Percentiles rank a stretch among this genome's conserved stretches.
Evolutionary conservation across 2,888 invertebrate genomes (phyloP).

Genomic region (Ectemnius continuus): DNA sequence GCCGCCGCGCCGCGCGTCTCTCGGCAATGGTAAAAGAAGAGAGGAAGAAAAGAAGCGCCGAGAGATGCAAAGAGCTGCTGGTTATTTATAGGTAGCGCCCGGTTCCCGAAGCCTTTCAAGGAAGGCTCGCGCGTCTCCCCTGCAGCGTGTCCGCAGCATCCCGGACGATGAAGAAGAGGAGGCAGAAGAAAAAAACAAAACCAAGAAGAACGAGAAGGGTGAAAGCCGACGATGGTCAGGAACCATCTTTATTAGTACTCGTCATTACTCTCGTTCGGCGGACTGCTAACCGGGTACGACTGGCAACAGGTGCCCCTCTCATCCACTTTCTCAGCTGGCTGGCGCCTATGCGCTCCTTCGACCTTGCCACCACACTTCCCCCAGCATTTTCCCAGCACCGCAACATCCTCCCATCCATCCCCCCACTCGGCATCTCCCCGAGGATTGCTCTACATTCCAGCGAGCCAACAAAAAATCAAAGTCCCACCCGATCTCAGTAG

Average conservation of each 20-base stretch:
- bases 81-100: slow-evolving; percentile 61
- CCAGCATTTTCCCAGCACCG: neutral
- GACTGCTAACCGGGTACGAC: slow-evolving; percentile 17
- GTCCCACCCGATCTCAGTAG: neutral
- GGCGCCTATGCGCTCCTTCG: slow-evolving; percentile 25
- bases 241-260: slow-evolving; percentile 51
- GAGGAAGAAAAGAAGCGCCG: slow-evolving; percentile 47
- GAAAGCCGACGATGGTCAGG: slow-evolving; percentile 9
- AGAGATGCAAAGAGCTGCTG: slow-evolving; percentile 58
- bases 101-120: slow-evolving; percentile 50
- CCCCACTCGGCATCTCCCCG: neutral
- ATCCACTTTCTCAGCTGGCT: slow-evolving; percentile 37
- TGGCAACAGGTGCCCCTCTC: slow-evolving; percentile 37
- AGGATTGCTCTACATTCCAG: neutral
- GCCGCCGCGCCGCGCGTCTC: slow-evolving; percentile 8
- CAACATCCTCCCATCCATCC: no score
- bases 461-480: neutral
- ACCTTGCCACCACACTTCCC: neutral
- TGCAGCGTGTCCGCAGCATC: slow-evolving; percentile 24
- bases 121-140: slow-evolving; percentile 19
- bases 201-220: no score
- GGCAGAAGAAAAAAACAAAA: no score
- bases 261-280: slow-evolving; percentile 49
- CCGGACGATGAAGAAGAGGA: slow-evolving; percentile 10
- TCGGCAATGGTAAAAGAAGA: slow-evolving; percentile 15